Percentiles rank a stretch among this genome's conserved stretches.
Evolutionary conservation across 2,797 vertebrate species (phyloP).

Genomic region (Ptychobarbus kaznakovi): DNA sequence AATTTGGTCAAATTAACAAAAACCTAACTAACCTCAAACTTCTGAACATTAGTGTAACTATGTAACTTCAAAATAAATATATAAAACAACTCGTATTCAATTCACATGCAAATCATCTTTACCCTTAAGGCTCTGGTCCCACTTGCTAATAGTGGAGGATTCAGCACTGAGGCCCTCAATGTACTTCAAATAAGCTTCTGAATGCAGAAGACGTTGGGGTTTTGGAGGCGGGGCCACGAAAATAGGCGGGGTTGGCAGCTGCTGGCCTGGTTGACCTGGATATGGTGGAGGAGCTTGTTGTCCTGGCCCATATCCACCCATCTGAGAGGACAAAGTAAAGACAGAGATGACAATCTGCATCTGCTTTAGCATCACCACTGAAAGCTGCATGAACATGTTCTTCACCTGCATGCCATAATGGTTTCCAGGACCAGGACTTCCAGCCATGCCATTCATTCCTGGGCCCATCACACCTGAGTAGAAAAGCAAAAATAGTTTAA

Average conservation of each 20-base stretch:
- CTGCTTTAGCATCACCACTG: not conserved
- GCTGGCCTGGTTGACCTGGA: slow-evolving; percentile 87
- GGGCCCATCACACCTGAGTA: slow-evolving; percentile 76
- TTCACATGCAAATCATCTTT: slow-evolving; percentile 15
- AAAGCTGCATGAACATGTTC: slow-evolving; percentile 6
- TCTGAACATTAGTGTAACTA: not conserved
- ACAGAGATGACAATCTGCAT: not conserved
- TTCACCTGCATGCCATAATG: slow-evolving; percentile 92
- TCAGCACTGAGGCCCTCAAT: slow-evolving; percentile 96
- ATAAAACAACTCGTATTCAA: not conserved
- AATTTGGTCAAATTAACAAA: not conserved
- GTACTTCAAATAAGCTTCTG: slow-evolving; percentile 97
- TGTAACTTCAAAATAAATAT: not conserved
- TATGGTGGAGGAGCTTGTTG: slow-evolving; percentile 96
- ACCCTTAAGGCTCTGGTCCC: slow-evolving; percentile 98
- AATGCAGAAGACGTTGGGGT: slow-evolving; percentile 95
- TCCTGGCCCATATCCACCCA: slow-evolving; percentile 89
- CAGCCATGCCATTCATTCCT: slow-evolving; percentile 90
- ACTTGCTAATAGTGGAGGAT: slow-evolving; percentile 93
- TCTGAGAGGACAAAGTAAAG: slow-evolving; percentile 72
- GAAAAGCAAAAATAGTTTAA: not conserved
- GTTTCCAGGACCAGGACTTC: slow-evolving; percentile 86
- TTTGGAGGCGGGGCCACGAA: slow-evolving; percentile 97
- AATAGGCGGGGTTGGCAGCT: slow-evolving; percentile 92
- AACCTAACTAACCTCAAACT: not conserved